Conservation (phyloP, 2,888 invertebrate genomes). For the Lacanobia oleracea region DNA sequence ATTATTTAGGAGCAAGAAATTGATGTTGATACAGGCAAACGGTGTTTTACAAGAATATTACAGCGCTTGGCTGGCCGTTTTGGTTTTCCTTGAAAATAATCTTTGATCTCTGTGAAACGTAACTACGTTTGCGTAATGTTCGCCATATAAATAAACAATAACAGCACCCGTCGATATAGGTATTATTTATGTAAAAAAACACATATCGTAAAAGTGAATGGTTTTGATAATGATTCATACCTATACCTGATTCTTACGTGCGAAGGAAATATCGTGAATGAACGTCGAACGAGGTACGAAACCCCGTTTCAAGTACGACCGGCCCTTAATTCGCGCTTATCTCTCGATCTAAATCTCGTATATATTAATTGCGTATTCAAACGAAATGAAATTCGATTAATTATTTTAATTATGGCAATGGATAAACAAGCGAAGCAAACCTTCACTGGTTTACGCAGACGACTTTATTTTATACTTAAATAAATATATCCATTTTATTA, state of each 20-base stretch:
- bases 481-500: not conserved
- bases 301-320: constrained; percentile 58
- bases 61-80: constrained; percentile 1
- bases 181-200: constrained; percentile 40
- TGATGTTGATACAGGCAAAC: constrained; percentile 32
- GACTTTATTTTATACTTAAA: constrained; percentile 16
- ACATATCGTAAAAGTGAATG: constrained; percentile 62
- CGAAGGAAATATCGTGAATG: constrained; percentile 56
- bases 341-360: constrained; percentile 67
- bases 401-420: constrained; percentile 72
- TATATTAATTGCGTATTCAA: constrained; percentile 71
- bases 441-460: constrained; percentile 53
- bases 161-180: constrained; percentile 9
- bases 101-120: constrained; percentile 34
- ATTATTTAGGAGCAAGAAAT: constrained; percentile 41
- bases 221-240: constrained; percentile 56
- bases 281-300: constrained; percentile 35
- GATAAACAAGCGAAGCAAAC: constrained; percentile 65
- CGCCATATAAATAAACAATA: constrained; percentile 30
- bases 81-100: constrained; percentile 42
- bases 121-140: constrained; percentile 20
- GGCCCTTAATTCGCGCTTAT: constrained; percentile 67
- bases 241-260: constrained; percentile 14
- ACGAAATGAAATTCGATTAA: constrained; percentile 73
- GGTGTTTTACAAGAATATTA: constrained; percentile 32